Percentiles rank a stretch among this genome's conserved stretches.
phyloP scores from a whole-genome alignment of 2,113 vertebrate genomes.

The Zootoca vivipara region DNA sequence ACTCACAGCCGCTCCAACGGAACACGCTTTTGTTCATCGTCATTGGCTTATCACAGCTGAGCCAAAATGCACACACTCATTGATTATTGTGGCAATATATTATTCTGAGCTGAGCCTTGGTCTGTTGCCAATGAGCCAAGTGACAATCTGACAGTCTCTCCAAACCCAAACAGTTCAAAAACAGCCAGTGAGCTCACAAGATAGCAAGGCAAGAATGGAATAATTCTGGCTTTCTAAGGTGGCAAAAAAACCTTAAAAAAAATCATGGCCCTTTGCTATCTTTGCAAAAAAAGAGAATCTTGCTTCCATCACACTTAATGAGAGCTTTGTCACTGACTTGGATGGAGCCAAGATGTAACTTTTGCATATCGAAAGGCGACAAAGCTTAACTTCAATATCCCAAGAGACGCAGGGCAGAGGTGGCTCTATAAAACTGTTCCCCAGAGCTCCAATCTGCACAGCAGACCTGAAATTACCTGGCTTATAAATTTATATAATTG shows the following conservation, averaged over 20 bases:
- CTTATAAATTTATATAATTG: constrained; percentile 25
- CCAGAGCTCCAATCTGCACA: constrained; percentile 20
- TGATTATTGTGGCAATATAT: constrained; percentile 10
- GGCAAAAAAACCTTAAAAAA: background rate
- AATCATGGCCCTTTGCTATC: background rate
- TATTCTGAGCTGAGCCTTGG: constrained; percentile 7
- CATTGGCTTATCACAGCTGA: constrained; percentile 3
- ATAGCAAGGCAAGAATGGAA: background rate
- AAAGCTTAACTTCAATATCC: background rate
- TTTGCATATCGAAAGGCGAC: background rate
- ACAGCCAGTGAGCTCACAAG: background rate
- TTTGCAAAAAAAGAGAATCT: background rate
- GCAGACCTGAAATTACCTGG: constrained; percentile 2
- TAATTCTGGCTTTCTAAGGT: background rate
- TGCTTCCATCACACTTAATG: background rate
- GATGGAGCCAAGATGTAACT: background rate
- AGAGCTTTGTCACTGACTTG: background rate
- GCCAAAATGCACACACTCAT: background rate
- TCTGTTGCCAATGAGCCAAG: background rate
- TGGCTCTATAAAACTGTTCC: background rate
- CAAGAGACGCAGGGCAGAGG: background rate
- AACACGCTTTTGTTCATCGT: background rate
- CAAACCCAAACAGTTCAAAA: background rate
- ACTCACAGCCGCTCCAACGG: background rate
- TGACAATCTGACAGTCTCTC: constrained; percentile 25